phyloP scores from a whole-genome alignment of 2,797 vertebrate genomes.

The Kryptopterus vitreolus region DNA sequence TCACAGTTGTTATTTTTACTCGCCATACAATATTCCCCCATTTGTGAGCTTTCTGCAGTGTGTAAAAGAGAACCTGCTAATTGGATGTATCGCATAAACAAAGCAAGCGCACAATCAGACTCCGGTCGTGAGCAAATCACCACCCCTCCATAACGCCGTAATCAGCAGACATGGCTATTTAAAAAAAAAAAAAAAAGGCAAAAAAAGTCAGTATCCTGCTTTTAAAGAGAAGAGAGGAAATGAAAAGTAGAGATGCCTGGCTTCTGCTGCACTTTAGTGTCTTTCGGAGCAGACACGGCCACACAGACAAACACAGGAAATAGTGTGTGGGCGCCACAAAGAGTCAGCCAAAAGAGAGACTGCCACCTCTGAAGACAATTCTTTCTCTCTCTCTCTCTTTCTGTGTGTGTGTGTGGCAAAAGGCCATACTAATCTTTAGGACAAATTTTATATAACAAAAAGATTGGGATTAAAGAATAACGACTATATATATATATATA shows the following conservation, averaged over 20 bases:
- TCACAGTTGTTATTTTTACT: constrained; percentile 5
- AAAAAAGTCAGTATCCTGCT: constrained; percentile 22
- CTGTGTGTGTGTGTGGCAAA: not conserved
- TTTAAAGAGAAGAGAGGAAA: not conserved
- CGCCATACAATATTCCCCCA: too few species aligned
- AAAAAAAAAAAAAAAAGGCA: not conserved
- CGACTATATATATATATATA: not conserved
- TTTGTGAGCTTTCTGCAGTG: not conserved
- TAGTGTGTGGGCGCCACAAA: not conserved
- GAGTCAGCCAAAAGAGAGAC: not conserved
- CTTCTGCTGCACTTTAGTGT: constrained; percentile 4
- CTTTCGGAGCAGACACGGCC: not conserved
- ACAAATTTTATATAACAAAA: not conserved
- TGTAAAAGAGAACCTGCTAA: not conserved
- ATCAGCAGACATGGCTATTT: constrained; percentile 16
- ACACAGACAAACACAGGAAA: constrained; percentile 17
- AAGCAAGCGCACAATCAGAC: constrained; percentile 12
- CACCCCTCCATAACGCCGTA: not conserved
- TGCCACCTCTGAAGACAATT: not conserved
- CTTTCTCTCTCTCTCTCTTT: too few species aligned
- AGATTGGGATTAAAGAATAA: not conserved
- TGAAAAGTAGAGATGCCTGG: not conserved
- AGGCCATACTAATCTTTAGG: not conserved
- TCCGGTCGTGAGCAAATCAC: not conserved
- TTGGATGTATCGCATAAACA: constrained; percentile 1